phyloP scores from a whole-genome alignment of 2,888 invertebrate genomes.

The Elaeidobius kamerunicus region DNA sequence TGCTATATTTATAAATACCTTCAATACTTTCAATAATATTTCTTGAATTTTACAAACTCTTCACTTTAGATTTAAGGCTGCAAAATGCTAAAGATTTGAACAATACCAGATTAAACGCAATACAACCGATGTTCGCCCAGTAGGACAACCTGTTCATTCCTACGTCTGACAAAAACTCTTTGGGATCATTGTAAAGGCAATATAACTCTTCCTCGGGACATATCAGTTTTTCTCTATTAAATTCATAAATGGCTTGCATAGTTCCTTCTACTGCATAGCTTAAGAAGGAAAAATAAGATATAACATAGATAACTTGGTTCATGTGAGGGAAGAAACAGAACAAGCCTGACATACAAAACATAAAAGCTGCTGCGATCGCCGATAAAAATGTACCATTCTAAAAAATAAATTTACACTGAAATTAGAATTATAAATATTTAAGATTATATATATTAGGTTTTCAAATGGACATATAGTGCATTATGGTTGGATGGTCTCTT shows the following conservation, averaged over 20 bases:
- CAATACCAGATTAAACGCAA: conserved; percentile 60
- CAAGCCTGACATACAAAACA: conserved; percentile 82
- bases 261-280: conserved; percentile 79
- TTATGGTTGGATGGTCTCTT: no score
- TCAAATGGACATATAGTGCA: neutral
- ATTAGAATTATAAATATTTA: neutral
- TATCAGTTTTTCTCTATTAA: conserved; percentile 62
- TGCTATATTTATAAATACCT: no score
- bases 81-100: conserved; percentile 65
- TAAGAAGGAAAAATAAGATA: conserved; percentile 78
- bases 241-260: conserved; percentile 75
- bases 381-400: conserved; percentile 93
- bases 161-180: conserved; percentile 66
- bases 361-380: conserved; percentile 72
- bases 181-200: conserved; percentile 72
- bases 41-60: neutral
- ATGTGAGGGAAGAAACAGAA: conserved; percentile 82
- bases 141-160: conserved; percentile 65
- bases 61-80: conserved; percentile 60
- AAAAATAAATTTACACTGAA: conserved; percentile 16
- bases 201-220: conserved; percentile 68
- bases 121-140: conserved; percentile 65
- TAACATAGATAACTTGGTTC: conserved; percentile 64
- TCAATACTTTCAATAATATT: no score
- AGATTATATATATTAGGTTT: neutral